Evolutionary conservation across 2,113 vertebrate species (phyloP).

Genomic region (Callipepla squamata): DNA sequence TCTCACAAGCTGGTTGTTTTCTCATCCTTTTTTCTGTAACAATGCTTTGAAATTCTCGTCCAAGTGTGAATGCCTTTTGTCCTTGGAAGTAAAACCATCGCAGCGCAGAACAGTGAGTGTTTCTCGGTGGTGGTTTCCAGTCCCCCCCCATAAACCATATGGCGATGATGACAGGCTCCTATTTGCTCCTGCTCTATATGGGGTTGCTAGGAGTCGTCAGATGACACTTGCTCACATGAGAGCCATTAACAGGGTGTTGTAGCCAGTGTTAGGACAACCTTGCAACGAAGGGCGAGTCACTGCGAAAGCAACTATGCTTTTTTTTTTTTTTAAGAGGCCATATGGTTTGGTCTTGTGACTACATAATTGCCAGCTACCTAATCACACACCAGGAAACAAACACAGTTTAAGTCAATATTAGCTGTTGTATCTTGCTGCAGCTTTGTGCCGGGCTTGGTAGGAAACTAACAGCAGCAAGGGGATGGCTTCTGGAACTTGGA

Average conservation of each 20-base stretch:
- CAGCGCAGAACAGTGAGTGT: background rate
- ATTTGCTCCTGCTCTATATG: constrained; percentile 55
- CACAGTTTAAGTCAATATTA: constrained; percentile 71
- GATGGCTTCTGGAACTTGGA: constrained; percentile 38
- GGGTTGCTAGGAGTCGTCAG: constrained; percentile 79
- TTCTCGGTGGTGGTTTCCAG: background rate
- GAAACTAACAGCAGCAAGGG: constrained; percentile 50
- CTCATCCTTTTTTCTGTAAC: background rate
- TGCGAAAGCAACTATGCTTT: constrained; percentile 54
- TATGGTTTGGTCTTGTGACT: constrained; percentile 81
- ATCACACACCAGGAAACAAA: constrained; percentile 67
- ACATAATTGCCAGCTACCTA: constrained; percentile 73
- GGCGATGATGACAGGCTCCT: constrained; percentile 46
- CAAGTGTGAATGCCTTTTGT: background rate
- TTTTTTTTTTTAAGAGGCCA: constrained; percentile 70
- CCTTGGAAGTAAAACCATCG: constrained; percentile 13
- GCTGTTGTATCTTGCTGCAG: constrained; percentile 72
- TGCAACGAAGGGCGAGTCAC: constrained; percentile 75
- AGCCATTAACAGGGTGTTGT: constrained; percentile 78
- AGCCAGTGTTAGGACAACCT: constrained; percentile 80
- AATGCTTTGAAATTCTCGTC: background rate
- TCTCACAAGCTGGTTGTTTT: background rate
- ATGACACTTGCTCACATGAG: constrained; percentile 84
- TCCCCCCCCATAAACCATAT: constrained; percentile 38
- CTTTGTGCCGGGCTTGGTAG: constrained; percentile 24